Base-by-base conservation (phyloP, 2,888 invertebrate species). In the Seira ritae region DNA sequence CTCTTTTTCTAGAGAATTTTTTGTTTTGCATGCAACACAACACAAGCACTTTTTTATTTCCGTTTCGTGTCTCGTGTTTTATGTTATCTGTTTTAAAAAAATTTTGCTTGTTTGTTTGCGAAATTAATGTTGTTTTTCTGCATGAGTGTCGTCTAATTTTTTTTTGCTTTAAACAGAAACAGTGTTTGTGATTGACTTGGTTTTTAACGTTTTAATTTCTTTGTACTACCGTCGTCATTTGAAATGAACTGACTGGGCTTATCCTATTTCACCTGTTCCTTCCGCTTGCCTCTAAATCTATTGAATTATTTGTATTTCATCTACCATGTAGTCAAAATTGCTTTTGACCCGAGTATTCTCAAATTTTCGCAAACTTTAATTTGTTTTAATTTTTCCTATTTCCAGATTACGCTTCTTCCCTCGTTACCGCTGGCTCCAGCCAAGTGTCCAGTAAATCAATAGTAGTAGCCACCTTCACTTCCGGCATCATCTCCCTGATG, bases 391-490 rank as follows among this genome's bases (percentile, higher is more conserved):
- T 42, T 42, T 8, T 42, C 12, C 12, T 42, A 42, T 68, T 77
- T 0, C 12, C 69, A 88, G 86, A 88, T 74, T 87, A 84, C 79
- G 77, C 77, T 22, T 83, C 80, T 15, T 84, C 85, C 10, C 77
- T 84, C 70, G 88, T 87, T 24, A 84, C 81, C 22, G 73, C 85
- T 60, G 71, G 80, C 3, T 66, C 65, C 55, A 67, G 67, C 55
- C 84, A 86, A 46, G 84, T 87, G 23, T 86, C 84, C 72, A 84
- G 84, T 62, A 76, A 87, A 75, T 89, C 89, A 12, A 85, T 89
- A 12, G 84, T 87, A 37, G 79, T 88, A 72, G 89, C 89, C 10
- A 89, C 89, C n/a, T 80, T 86, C 68, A 86, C 87, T 10, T 89
- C 89, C n/a, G 87, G 87, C 10, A 60, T 86, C 37, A 72, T 89